Evolutionary conservation across 2,113 vertebrate genomes (phyloP), one percentile per base, ranked within the genome.

Genomic region (Apus apus): DNA sequence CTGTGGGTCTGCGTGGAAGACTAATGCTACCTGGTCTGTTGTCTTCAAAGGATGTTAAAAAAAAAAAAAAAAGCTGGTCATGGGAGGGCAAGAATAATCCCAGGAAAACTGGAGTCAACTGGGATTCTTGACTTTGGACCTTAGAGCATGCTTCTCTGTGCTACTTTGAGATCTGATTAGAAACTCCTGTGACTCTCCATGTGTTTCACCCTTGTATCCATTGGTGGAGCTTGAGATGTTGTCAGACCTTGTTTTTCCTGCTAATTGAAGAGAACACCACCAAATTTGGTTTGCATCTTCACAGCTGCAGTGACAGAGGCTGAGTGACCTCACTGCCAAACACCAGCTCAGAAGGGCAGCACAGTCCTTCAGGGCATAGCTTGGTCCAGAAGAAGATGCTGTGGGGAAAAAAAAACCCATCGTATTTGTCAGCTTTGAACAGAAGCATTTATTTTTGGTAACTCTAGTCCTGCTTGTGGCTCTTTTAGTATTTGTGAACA

Each of bases 351-450:
- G 62, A 45, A 29, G 15, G 66, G 40, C 38, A 50, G 21, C 23
- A 15, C 50, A 14, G 6, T 57, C 45, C 5, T 58, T 54, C 66
- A 34, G 38, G 30, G 40, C 38, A 73, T 30, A 26, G 38, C 50
- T 38, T 29, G 32, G 23, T 32, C 34, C 27, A 16, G 72, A 58
- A 54, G 46, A 45, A 29, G 66, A 11, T 66, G 34, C 43, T 45
- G 4, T 0, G 1, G 21, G 20, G 29, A 25, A 36, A 27, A 9
- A 62, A 34, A 9, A 1, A 2, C 5, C 40, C 40, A 43, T 43
- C 14, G 4, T 7, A 23, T 40, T 64, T 45, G 14, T 46, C 79
- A 73, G 11, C 29, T 75, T 76, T 43, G 36, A 68, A 58, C 10
- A 36, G 67, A 29, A 77, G 10, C 5, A 5, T 14, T 66, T 2